Evolutionary conservation across 1,140 invertebrate species (phyloP), one percentile per base, ranked within the genome.

Genomic region (Bilobella aurantiaca): DNA sequence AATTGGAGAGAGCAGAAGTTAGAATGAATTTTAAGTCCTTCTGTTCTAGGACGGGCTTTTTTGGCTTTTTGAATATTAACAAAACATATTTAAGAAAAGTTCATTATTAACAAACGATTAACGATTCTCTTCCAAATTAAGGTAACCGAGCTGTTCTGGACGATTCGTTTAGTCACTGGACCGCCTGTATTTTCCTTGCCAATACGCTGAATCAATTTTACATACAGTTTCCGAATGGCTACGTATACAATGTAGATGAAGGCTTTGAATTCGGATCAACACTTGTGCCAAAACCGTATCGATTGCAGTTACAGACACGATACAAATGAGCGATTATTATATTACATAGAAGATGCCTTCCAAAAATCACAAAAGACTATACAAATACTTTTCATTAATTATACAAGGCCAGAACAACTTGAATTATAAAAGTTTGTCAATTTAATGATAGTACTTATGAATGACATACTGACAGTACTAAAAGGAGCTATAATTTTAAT

Each of bases 121-220:
- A n/a, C n/a, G n/a, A n/a, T n/a, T n/a, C n/a, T n/a, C n/a, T 34
- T 14, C 30, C 29, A 62, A 46, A 58, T 66, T 69, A 69, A 91
- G 89, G 90, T 46, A 90, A 91, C 75, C 80, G 90, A 32, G 85
- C 88, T 79, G 95, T 91, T 76, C 82, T 90, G 0, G 91, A 91
- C 2, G 90, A 94, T 68, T 88, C 91, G 73, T 75, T 94, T 37
- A 89, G 89, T 0, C 81, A 81, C 65, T 89, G 90, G 84, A 77
- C 90, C 59, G 70, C 89, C 58, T 83, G 86, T 67, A 74, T 91
- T 2, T 85, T 85, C 76, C 76, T 82, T 56, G 78, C 83, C 0
- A 78, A 82, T 23, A 79, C 92, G 16, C 67, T 94, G 0, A 81
- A 85, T 3, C 78, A 79, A 12, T 89, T 86, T 73, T 75, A 76